Base-by-base conservation (phyloP, 2,797 vertebrate species). In the Pangasius sanitwongsei region DNA sequence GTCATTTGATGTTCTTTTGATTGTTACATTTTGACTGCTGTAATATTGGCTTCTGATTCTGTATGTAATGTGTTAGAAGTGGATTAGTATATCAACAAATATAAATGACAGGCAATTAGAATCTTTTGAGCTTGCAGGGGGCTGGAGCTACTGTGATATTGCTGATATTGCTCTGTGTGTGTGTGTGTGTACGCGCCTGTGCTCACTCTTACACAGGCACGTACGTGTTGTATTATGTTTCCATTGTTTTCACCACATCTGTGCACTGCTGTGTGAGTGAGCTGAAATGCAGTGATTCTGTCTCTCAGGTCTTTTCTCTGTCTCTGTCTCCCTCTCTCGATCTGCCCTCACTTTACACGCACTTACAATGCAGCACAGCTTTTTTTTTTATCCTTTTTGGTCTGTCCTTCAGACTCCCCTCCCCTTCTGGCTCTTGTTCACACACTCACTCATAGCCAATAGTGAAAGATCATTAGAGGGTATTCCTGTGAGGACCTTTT, bases 211-310 rank as follows among this genome's bases (percentile, higher is more conserved):
- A 31, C n/a, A 25, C 31, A 72, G 18, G 1, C 31, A 72, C 12
- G n/a, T 59, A 28, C 67, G 63, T 75, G 23, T 37, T 48, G 92
- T 92, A 90, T 87, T 89, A 57, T 86, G 89, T 92, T 95, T 92
- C 93, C 94, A 93, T 88, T 92, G 89, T 90, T 91, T 90, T 89
- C 88, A 86, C 93, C 92, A 93, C 92, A 91, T 93, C 93, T 91
- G 95, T 94, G 94, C 94, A 93, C 95, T 95, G 95, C 94, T 93
- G 94, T 94, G 93, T 93, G 93, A 91, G 93, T 90, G 93, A 94
- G 93, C 94, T 94, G 95, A 96, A 95, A 96, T 95, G 95, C 94
- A 93, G 94, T 92, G 93, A 94, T 94, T 93, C 93, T 94, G 93
- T 83, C 67, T 84, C 72, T 72, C 86, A 93, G 91, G 4, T 5